Conservation (phyloP, 2,888 invertebrate genomes). For the Eurytoma californica region DNA sequence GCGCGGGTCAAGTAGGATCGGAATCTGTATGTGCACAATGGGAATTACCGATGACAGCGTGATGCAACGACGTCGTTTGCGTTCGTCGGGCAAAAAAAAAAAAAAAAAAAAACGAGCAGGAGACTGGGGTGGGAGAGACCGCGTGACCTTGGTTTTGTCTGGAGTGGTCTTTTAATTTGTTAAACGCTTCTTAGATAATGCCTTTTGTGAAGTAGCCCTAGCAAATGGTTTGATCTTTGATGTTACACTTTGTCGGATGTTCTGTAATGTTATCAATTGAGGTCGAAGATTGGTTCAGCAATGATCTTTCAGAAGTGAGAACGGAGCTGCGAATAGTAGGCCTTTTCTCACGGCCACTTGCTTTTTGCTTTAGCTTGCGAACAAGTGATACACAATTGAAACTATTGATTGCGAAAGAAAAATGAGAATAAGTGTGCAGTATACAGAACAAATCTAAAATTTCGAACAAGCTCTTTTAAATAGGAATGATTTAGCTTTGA, state of each 20-base stretch:
- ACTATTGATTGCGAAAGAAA: no score
- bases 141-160: conserved; percentile 26
- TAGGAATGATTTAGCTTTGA: no score
- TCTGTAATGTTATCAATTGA: not conserved
- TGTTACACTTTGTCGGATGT: not conserved
- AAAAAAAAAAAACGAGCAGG: conserved; percentile 11
- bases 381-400: no score
- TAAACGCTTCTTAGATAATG: conserved; percentile 13
- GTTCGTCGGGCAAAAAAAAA: conserved; percentile 7
- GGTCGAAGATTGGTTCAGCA: not conserved
- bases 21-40: not conserved
- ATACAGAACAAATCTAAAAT: no score
- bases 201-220: conserved; percentile 2
- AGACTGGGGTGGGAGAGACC: not conserved
- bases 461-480: no score
- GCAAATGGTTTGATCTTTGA: conserved; percentile 6
- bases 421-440: no score
- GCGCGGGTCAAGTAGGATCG: not conserved
- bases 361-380: no score
- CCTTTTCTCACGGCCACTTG: no score
- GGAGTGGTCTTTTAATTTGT: conserved; percentile 2
- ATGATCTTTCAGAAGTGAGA: no score
- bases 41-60: not conserved
- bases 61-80: not conserved
- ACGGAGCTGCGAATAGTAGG: no score